Conservation (phyloP, 2,888 invertebrate species). For the Eledona agricola region DNA sequence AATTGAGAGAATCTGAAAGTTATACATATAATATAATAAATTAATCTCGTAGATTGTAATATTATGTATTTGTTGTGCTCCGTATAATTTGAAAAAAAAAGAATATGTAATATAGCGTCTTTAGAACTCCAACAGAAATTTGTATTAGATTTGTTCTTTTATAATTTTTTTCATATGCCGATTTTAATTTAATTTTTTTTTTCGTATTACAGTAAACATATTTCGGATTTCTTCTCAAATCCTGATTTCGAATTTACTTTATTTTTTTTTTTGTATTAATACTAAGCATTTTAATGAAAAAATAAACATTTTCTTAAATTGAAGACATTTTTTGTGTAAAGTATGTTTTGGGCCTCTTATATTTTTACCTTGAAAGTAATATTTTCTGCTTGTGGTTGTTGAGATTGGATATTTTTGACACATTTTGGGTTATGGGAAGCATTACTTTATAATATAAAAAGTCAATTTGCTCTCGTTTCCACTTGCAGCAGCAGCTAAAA, state of each 20-base stretch:
- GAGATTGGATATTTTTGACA: too few species aligned
- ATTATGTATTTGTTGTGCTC: conserved; percentile 60
- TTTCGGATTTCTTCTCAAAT: background rate
- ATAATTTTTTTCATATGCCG: conserved; percentile 1
- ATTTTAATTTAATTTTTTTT: conserved; percentile 7
- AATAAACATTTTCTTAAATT: conserved; percentile 23
- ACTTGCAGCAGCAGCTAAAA: too few species aligned
- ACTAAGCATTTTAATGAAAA: conserved; percentile 17
- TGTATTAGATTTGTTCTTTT: conserved; percentile 31
- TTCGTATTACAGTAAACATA: conserved; percentile 19
- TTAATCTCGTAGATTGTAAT: conserved; percentile 59
- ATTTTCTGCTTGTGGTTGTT: too few species aligned
- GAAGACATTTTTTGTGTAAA: conserved; percentile 4
- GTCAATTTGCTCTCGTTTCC: too few species aligned
- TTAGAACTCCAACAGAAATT: conserved; percentile 51
- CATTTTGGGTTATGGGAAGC: too few species aligned
- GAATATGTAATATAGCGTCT: conserved; percentile 58
- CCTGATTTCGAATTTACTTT: conserved; percentile 14
- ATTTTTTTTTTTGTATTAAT: conserved; percentile 24
- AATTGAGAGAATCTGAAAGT: conserved; percentile 50
- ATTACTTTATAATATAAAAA: too few species aligned
- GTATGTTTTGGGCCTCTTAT: too few species aligned
- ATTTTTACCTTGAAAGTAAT: too few species aligned
- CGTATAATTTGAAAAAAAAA: conserved; percentile 53
- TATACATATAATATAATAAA: conserved; percentile 52